A percentile compares a stretch with the other conserved stretches of the same genome.
Evolutionary conservation across 2,888 invertebrate species (phyloP).

Genomic region (Meiosimyza decipiens): DNA sequence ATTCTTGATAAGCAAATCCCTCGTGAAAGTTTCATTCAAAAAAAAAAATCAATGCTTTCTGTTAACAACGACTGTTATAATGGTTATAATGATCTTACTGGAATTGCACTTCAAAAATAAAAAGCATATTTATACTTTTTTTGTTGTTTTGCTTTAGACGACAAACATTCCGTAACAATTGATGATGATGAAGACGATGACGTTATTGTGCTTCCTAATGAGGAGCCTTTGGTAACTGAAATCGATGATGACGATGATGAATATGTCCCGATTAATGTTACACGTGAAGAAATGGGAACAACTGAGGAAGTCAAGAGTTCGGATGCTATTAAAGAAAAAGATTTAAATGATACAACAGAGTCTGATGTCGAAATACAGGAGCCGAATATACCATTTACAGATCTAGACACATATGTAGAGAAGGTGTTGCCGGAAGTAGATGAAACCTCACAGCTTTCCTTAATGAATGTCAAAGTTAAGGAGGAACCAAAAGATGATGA

Average conservation of each 20-base stretch:
- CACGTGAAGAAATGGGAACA: constrained; percentile 50
- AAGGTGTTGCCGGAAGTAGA: constrained; percentile 53
- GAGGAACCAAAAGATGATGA: constrained; percentile 78
- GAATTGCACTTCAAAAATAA: constrained; percentile 10
- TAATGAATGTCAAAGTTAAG: constrained; percentile 73
- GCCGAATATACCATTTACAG: constrained; percentile 67
- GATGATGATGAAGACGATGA: constrained; percentile 73
- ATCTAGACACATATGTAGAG: constrained; percentile 65
- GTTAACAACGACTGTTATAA: not conserved
- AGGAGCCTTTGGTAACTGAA: constrained; percentile 74
- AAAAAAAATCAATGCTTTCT: no score
- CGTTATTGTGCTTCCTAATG: constrained; percentile 75
- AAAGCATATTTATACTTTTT: not conserved
- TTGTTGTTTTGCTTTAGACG: constrained; percentile 3
- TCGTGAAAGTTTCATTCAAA: no score
- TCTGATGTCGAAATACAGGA: constrained; percentile 67
- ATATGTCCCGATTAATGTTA: constrained; percentile 54
- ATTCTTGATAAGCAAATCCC: no score
- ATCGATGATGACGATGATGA: constrained; percentile 70
- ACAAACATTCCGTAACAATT: constrained; percentile 61
- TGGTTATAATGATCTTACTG: not conserved
- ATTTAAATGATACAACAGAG: constrained; percentile 53
- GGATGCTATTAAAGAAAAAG: constrained; percentile 34
- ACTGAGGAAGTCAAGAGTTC: constrained; percentile 37
- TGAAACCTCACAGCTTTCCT: constrained; percentile 53